Conservation (phyloP, 2,113 vertebrate genomes). For the Ptilorrhoa leucosticta region DNA sequence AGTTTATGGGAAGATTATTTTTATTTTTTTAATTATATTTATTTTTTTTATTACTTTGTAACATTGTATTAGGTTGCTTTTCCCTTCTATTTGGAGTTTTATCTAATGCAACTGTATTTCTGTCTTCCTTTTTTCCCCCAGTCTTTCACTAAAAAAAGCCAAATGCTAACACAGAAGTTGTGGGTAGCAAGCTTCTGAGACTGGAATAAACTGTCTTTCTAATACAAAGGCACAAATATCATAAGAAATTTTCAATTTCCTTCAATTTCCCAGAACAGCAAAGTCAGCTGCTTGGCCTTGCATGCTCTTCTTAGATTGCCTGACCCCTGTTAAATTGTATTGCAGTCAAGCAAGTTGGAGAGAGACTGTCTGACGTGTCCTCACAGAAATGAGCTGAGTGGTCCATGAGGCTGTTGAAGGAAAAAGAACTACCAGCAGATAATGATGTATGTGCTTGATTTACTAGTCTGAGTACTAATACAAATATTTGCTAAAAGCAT, state of each 20-base stretch:
- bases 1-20: too few species aligned
- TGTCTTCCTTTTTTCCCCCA: fast-evolving
- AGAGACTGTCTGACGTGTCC: neutral
- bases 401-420: neutral
- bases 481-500: neutral
- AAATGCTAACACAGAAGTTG: neutral
- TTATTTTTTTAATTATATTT: too few species aligned
- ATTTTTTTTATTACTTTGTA: too few species aligned
- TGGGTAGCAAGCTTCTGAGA: neutral
- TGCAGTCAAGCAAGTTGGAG: neutral
- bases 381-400: neutral
- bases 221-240: neutral
- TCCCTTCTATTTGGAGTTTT: neutral
- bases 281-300: neutral
- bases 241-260: neutral
- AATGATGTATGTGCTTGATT: neutral
- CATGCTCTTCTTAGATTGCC: neutral
- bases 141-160: neutral
- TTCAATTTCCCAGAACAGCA: conserved; percentile 1
- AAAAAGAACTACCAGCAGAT: neutral
- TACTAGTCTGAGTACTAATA: neutral
- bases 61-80: neutral
- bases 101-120: neutral
- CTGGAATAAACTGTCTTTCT: neutral
- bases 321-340: neutral